These are phyloP conservation scores for Metaphire vulgaris DNA, from an alignment of 1,140 invertebrate species.

Conservation along the genomic window DNA sequence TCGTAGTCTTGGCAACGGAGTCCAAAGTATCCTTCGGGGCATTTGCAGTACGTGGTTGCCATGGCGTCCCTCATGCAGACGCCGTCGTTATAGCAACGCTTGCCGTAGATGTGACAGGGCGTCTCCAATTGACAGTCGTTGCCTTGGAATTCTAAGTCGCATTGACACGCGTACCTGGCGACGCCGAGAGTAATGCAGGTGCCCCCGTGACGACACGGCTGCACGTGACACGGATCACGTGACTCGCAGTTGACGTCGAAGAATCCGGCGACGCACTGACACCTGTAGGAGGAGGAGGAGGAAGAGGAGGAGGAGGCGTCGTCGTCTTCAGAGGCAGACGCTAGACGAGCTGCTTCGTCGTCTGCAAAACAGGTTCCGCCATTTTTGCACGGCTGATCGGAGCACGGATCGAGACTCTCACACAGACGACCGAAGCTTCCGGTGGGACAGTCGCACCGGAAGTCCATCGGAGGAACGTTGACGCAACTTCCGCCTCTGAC, in stretches of 20 bases:
- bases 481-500: slow-evolving; percentile 8
- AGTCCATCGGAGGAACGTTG: slow-evolving; percentile 1
- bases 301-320: background rate
- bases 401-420: slow-evolving; percentile 23
- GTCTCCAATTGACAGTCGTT: slow-evolving; percentile 33
- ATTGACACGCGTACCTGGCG: background rate
- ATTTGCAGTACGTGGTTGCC: slow-evolving; percentile 5
- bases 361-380: slow-evolving; percentile 13
- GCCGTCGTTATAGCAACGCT: background rate
- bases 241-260: slow-evolving; percentile 27
- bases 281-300: background rate
- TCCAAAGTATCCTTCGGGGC: slow-evolving; percentile 23
- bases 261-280: slow-evolving; percentile 28
- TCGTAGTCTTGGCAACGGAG: slow-evolving; percentile 14
- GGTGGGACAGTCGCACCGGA: slow-evolving; percentile 21
- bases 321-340: background rate
- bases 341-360: background rate
- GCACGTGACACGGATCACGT: background rate
- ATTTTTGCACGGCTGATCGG: slow-evolving; percentile 20
- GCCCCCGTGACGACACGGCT: slow-evolving; percentile 40
- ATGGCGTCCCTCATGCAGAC: background rate
- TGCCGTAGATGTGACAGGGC: background rate
- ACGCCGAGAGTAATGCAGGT: slow-evolving; percentile 34
- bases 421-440: slow-evolving; percentile 17
- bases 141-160: slow-evolving; percentile 24